Conservation (phyloP, 2,113 vertebrate species). For the Melanerpes aurifrons region DNA sequence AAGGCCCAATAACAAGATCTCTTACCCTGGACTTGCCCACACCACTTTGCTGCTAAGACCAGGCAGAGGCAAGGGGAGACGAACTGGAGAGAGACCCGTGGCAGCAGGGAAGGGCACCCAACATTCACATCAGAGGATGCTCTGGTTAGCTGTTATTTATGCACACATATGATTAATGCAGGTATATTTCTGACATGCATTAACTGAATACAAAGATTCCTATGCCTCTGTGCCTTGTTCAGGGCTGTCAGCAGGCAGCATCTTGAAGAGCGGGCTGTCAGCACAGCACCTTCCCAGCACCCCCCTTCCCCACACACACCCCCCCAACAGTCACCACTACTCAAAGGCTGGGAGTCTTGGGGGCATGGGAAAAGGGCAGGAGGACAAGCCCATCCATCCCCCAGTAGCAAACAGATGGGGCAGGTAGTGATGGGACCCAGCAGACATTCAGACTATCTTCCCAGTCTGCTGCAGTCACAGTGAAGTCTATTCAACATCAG, state of each 20-base stretch:
- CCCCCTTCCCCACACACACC: background rate
- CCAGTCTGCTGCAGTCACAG: background rate
- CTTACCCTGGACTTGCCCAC: background rate
- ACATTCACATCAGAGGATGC: rapidly evolving
- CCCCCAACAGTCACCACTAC: background rate
- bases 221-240: background rate
- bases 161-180: background rate
- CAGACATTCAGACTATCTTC: background rate
- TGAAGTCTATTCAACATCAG: background rate
- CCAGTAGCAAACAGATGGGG: background rate
- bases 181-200: background rate
- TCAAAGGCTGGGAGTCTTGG: background rate
- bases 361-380: background rate
- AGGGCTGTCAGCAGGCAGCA: background rate
- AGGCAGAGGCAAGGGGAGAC: background rate
- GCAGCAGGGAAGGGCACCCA: background rate
- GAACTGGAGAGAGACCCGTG: background rate
- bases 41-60: background rate
- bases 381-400: background rate
- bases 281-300: background rate
- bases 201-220: background rate
- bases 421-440: background rate
- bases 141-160: background rate
- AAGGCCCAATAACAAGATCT: background rate
- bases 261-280: rapidly evolving